Base-by-base conservation (phyloP, 2,888 invertebrate genomes). In the Megaustenia siamemsis region DNA sequence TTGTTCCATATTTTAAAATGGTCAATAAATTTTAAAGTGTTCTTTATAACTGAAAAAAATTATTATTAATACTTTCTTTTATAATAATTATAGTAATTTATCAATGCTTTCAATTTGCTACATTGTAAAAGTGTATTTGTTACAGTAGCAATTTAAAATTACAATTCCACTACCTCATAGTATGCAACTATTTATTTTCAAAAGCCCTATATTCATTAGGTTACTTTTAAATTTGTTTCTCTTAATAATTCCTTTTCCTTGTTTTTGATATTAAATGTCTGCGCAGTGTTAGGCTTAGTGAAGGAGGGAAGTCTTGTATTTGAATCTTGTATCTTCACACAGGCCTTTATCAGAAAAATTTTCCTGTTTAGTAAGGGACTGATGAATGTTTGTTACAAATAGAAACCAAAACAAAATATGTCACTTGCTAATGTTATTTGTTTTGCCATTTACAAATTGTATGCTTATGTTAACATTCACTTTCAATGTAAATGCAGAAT, bases 131-230 rank as follows among this genome's bases (percentile, higher is more conserved):
- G 38, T 24, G 8, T 68, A 35, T 38, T 35, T 28, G 38, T 68
- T 68, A 6, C 32, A 32, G 21, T 68, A 35, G 68, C 38, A 68
- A 68, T 10, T 68, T 28, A 68, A 18, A 24, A 35, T 68, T 8
- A 68, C 68, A 21, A 35, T 15, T 35, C 1, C 32, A 35, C 68
- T 68, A 68, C 68, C 68, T 68, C 68, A 68, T 68, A 68, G 68
- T 38, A 68, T 68, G 68, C 68, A 68, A 68, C 18, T 66, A 68
- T 68, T 35, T 35, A 5, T 35, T 28, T 18, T 68, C 38, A 24
- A 60, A 68, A 68, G 38, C 38, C 15, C 18, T 28, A 35, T 38
- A 38, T 35, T 35, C 2, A 38, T 15, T 35, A 32, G 32, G 32
- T 68, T 1, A 35, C 24, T 21, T 10, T 68, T 68, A n/a, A 28